A percentile compares a stretch with the other conserved stretches of the same genome.
Evolutionary conservation across 2,797 vertebrate species (phyloP).

Genomic region (Cheirogaleus major): DNA sequence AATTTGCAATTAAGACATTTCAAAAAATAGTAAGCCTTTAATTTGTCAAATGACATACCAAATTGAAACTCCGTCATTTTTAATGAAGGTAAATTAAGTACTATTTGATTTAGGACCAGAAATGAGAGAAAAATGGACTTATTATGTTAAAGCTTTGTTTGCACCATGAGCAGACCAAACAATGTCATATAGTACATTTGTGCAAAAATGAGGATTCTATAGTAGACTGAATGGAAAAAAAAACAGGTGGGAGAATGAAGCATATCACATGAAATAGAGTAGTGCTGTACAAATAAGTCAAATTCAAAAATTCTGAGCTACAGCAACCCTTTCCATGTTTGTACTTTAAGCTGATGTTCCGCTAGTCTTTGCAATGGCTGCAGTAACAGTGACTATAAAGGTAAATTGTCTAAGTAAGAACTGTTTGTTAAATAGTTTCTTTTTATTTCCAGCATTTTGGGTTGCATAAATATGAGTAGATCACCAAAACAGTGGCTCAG

Average conservation of each 20-base stretch:
- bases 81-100: conserved; percentile 13
- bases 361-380: background rate
- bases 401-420: background rate
- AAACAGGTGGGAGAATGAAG: background rate
- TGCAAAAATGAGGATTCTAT: background rate
- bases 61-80: background rate
- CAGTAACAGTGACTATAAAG: too few species aligned
- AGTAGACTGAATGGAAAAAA: background rate
- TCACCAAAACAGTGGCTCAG: background rate
- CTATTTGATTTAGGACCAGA: background rate
- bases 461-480: background rate
- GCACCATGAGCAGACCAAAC: background rate
- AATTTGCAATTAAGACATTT: conserved; percentile 22
- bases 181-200: background rate
- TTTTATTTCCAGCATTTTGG: background rate
- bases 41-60: background rate
- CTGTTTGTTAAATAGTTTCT: background rate
- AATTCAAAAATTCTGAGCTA: background rate
- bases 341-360: background rate
- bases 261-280: background rate
- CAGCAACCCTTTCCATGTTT: background rate
- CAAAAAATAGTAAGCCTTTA: background rate
- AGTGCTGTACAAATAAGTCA: background rate
- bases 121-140: background rate
- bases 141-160: background rate